Base-by-base conservation (phyloP, 1,140 invertebrate genomes). In the Phortica variegata region DNA sequence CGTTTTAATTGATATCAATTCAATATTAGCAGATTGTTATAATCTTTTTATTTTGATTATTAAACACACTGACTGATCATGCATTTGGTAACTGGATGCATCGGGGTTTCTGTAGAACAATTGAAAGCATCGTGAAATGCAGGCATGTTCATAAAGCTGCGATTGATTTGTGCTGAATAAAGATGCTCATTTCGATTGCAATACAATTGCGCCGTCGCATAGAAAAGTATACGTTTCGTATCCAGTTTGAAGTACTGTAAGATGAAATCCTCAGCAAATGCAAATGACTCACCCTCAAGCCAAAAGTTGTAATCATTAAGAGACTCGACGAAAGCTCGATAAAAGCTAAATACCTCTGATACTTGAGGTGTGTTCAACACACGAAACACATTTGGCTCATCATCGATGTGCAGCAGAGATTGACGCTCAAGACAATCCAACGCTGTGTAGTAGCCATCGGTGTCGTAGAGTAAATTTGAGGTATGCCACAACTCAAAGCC, bases 241-340 rank as follows among this genome's bases (percentile, higher is more conserved):
- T 68, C 42, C 17, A 73, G 36, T 3, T 55, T 45, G 10, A 70
- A 73, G 39, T 62, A 60, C 26, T 73, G 52, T 18, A 73, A 40
- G 3, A 73, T 63, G 31, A 60, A 59, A 40, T 56, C 56, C 20
- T 73, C 70, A n/a, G 70, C 70, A 36, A 73, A 73, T n/a, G 58
- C 49, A 20, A 73, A 73, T 15, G 58, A 44, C 13, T 73, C 70
- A 18, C 70, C 66, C 16, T 68, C 49, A 7, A 73, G 32, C 70
- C 70, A 73, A 15, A 73, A 73, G 16, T 37, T 37, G 38, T 73
- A 73, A 8, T 73, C 70, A 0, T 48, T 17, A 1, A 56, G 38
- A 0, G 70, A 40, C 0, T 56, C 52, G 19, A 53, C 41, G 17
- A 73, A 73, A 0, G 60, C 56, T n/a, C 60, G 51, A 52, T 73